Base-by-base conservation (phyloP, 2,113 vertebrate genomes). In the Eidolon helvum region DNA sequence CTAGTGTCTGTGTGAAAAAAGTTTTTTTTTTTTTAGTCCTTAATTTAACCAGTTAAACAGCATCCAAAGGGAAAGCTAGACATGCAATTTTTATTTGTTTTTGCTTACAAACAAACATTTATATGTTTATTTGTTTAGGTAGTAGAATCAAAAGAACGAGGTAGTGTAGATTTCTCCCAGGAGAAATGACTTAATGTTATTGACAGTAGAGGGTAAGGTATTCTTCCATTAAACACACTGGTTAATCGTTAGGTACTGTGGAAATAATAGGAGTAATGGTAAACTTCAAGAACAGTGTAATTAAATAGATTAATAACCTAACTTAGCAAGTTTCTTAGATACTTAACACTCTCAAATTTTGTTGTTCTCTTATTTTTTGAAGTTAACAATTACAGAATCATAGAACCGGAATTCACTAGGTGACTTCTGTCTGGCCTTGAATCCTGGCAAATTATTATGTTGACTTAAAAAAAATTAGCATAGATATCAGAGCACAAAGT, bases 291-390 rank as follows among this genome's bases (percentile, higher is more conserved):
- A 96, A 74, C 14, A 55, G 30, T 82, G 40, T 55, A 85, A 35
- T 89, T 80, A 80, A 74, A 66, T 85, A 86, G 53, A 69, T 90
- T 74, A 53, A 43, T 90, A 77, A 5, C 10, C 59, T 95, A 57
- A 90, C n/a, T 84, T 97, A 87, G 9, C 79, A 65, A 57, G 28
- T 83, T 65, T 97, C 86, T 83, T 61, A 71, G 94, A 74, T 66
- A 61, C n/a, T 83, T 87, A 57, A 57, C 55, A 45, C 8, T 94
- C 14, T 59, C 74, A 79, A 88, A 55, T 86, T 94, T 94, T 86
- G 30, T 4, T 94, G 9, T 61, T 94, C 12, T 55, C 9, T 72
- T 53, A 80, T 40, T n/a, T 87, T 69, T 94, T 80, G 55, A 65
- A 90, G 35, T 33, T 69, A 57, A 80, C 19, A 75, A 92, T 80